Percentiles rank a stretch among this genome's conserved stretches.
phyloP scores from a whole-genome alignment of 2,797 vertebrate genomes.

The Falco cherrug region DNA sequence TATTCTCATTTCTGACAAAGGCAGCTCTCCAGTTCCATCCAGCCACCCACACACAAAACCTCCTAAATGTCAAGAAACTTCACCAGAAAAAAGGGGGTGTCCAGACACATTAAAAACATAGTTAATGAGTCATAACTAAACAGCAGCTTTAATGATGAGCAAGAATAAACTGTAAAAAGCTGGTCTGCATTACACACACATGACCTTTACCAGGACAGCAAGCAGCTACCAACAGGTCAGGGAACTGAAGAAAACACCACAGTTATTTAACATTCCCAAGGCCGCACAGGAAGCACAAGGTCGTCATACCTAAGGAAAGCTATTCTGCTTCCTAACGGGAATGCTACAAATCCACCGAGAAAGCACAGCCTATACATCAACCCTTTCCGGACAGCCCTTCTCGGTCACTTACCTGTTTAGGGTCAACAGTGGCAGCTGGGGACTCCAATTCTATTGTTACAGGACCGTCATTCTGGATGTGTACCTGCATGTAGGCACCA shows the following conservation, averaged over 20 bases:
- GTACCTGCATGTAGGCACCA: conserved; percentile 93
- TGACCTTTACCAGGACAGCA: background rate
- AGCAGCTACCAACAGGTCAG: background rate
- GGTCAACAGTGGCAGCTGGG: conserved; percentile 81
- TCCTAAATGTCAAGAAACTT: background rate
- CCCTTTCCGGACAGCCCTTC: background rate
- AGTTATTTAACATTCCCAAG: background rate
- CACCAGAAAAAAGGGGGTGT: background rate
- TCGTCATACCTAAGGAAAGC: background rate
- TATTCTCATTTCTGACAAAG: background rate
- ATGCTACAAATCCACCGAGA: background rate
- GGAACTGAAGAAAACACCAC: background rate
- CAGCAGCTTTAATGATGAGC: background rate
- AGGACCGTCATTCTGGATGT: conserved; percentile 95
- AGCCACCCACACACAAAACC: background rate
- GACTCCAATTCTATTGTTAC: conserved; percentile 93
- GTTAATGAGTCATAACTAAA: background rate
- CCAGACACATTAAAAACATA: background rate
- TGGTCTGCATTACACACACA: background rate
- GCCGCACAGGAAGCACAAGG: background rate
- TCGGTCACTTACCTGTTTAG: conserved; percentile 83
- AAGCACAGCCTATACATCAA: background rate
- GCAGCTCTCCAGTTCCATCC: background rate
- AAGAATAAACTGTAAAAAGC: background rate
- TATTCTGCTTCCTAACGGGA: background rate